phyloP scores from a whole-genome alignment of 1,140 invertebrate genomes.

The Drosophila fuyamai region DNA sequence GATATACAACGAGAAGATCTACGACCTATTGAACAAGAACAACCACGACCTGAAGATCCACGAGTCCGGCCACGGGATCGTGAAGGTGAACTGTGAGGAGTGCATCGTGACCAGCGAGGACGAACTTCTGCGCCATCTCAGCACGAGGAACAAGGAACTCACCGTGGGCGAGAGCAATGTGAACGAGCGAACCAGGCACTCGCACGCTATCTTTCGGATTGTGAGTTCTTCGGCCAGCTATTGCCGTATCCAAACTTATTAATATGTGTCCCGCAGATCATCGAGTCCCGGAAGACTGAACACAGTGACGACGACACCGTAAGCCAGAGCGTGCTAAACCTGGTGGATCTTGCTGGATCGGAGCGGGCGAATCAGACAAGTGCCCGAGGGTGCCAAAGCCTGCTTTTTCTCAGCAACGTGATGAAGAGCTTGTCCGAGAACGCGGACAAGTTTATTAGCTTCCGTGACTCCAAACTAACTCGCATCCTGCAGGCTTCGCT shows the following conservation, averaged over 20 bases:
- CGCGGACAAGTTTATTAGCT: slow-evolving; percentile 88
- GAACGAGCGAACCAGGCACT: slow-evolving; percentile 91
- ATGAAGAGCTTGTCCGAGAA: slow-evolving; percentile 91
- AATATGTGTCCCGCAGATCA: slow-evolving; percentile 84
- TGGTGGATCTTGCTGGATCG: slow-evolving; percentile 95
- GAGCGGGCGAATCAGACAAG: slow-evolving; percentile 90
- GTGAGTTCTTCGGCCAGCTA: slow-evolving; percentile 75
- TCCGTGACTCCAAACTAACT: slow-evolving; percentile 94
- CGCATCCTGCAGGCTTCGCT: slow-evolving; percentile 91
- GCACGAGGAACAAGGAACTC: slow-evolving; percentile 86
- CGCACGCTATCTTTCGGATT: slow-evolving; percentile 91
- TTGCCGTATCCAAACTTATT: no score
- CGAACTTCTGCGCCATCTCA: background rate
- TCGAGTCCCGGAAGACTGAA: slow-evolving; percentile 86
- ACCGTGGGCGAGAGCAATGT: slow-evolving; percentile 89
- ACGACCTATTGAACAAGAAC: slow-evolving; percentile 86
- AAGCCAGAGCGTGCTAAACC: slow-evolving; percentile 89
- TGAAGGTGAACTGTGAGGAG: slow-evolving; percentile 87
- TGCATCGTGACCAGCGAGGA: slow-evolving; percentile 83
- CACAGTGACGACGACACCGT: slow-evolving; percentile 86
- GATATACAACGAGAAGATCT: slow-evolving; percentile 93
- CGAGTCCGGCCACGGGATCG: slow-evolving; percentile 87
- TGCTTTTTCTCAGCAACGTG: slow-evolving; percentile 89
- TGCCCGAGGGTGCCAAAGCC: slow-evolving; percentile 82
- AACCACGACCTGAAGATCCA: slow-evolving; percentile 88